These are phyloP conservation scores for Cosmopolites sordidus DNA, from an alignment of 2,888 invertebrate species.

Conservation along the genomic window DNA sequence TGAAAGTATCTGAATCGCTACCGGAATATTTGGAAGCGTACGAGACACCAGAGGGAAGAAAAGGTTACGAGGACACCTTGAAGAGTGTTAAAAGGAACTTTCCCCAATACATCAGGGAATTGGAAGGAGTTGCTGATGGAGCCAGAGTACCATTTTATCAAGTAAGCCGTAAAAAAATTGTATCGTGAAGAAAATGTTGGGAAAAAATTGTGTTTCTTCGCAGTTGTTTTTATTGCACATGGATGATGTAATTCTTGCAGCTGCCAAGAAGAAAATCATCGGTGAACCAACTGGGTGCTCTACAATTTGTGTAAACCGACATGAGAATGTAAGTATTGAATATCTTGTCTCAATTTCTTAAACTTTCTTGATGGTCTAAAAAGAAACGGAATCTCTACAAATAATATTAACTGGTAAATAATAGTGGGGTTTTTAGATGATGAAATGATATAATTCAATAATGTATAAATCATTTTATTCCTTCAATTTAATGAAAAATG, in stretches of 20 bases:
- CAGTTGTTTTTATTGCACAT: constrained; percentile 82
- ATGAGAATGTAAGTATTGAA: constrained; percentile 32
- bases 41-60: constrained; percentile 63
- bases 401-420: too few species aligned
- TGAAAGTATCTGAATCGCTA: constrained; percentile 57
- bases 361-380: too few species aligned
- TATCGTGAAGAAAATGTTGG: neutral
- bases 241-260: constrained; percentile 71
- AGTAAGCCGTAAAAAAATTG: too few species aligned
- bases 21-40: constrained; percentile 68
- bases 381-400: too few species aligned
- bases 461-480: too few species aligned
- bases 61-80: constrained; percentile 72
- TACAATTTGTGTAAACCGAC: constrained; percentile 63
- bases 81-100: constrained; percentile 63
- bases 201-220: constrained; percentile 33
- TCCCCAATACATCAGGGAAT: constrained; percentile 78
- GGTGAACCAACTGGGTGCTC: constrained; percentile 69
- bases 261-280: constrained; percentile 51
- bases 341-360: too few species aligned
- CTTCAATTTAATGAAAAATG: too few species aligned
- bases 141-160: constrained; percentile 77
- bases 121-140: constrained; percentile 83
- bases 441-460: too few species aligned
- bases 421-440: too few species aligned